Conservation (phyloP, 2,888 invertebrate genomes). For the Galeruca laticollis region DNA sequence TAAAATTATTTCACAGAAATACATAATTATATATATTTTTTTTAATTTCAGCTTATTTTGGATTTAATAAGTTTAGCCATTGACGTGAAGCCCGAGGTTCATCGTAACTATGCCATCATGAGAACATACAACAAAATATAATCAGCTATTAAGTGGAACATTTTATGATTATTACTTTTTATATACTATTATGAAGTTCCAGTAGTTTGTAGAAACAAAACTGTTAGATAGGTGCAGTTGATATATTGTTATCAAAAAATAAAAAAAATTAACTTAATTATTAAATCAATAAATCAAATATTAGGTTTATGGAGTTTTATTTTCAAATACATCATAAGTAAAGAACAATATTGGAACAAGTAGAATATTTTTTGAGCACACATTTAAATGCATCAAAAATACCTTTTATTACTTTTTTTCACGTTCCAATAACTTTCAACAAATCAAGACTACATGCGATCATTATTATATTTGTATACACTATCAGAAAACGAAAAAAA, state of each 20-base stretch:
- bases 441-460: too few species aligned
- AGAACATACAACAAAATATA: slow-evolving; percentile 48
- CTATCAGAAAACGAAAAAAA: too few species aligned
- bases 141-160: background rate
- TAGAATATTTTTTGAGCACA: too few species aligned
- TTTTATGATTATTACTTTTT: background rate
- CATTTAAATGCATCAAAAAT: too few species aligned
- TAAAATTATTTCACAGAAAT: background rate
- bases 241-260: background rate
- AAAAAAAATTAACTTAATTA: too few species aligned
- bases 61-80: slow-evolving; percentile 35
- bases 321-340: too few species aligned
- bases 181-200: background rate
- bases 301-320: too few species aligned
- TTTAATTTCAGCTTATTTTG: slow-evolving; percentile 20
- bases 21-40: background rate
- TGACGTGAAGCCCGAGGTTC: slow-evolving; percentile 60
- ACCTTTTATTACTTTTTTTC: too few species aligned
- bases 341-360: too few species aligned
- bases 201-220: background rate
- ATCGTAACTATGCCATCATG: slow-evolving; percentile 59
- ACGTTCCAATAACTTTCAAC: too few species aligned
- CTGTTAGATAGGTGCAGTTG: background rate
- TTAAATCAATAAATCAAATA: too few species aligned
- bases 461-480: too few species aligned